Evolutionary conservation across 2,888 invertebrate genomes (phyloP), one percentile per base, ranked within the genome.

Genomic region (Tinea pellionella): DNA sequence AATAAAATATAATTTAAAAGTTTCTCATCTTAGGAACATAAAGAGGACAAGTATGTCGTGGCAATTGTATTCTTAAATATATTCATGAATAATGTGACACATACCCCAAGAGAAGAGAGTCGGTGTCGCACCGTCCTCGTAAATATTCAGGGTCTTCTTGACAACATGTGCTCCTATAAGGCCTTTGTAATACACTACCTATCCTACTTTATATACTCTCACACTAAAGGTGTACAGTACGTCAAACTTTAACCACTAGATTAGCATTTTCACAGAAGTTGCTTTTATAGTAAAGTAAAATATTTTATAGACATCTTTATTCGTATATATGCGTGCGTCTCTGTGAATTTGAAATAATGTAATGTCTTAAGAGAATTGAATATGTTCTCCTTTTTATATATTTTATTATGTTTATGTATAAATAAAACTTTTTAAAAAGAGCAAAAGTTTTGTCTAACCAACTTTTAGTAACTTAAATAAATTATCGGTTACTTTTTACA

Each of bases 71-170:
- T 73, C 74, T 75, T 73, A 72, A 75, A 68, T 72, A 71, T 72
- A 69, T 72, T 73, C 74, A 78, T 80, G 78, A 80, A 81, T 78
- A 78, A 79, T 78, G 77, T 75, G 75, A 69, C 72, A 71, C 67
- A 67, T 65, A 68, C 69, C 69, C 68, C 69, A 63, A 63, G 65
- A 66, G 65, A 60, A 59, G 42, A 55, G 53, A 55, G 61, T 43
- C 61, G 55, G 58, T 60, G 59, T 11, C 43, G 59, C 29, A 29
- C 29, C 51, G 59, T 59, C 60, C 72, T 78, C 77, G 78, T 81
- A 80, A 80, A 81, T 80, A 81, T 81, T 80, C 80, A 79, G 77
- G 77, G 76, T 75, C 74, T 75, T 68, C 53, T 53, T 53, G 16
- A 24, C 53, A 53, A 53, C 53, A 53, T 53, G 53, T 47, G 47